Conservation (phyloP, 1,140 invertebrate species). For the Daktulosphaira vitifoliae region DNA sequence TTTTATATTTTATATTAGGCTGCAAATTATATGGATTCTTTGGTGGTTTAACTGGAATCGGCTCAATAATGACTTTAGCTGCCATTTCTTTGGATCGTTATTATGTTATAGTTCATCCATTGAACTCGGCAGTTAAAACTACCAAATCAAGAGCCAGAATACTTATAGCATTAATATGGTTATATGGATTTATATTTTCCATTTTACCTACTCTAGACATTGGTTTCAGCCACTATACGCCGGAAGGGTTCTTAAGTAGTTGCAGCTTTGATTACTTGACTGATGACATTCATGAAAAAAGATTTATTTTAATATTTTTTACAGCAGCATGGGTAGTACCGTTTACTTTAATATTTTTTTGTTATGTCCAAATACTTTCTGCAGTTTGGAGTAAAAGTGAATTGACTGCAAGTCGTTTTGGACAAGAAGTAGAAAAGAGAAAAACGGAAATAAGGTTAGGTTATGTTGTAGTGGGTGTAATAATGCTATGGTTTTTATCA, state of each 20-base stretch:
- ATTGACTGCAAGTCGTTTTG: constrained; percentile 41
- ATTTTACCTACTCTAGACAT: constrained; percentile 57
- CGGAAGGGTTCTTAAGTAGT: constrained; percentile 67
- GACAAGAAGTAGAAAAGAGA: constrained; percentile 54
- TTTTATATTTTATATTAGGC: constrained; percentile 50
- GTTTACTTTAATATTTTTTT: constrained; percentile 57
- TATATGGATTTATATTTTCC: constrained; percentile 59
- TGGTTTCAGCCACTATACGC: constrained; percentile 61
- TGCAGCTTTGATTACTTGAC: constrained; percentile 74
- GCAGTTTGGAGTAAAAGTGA: constrained; percentile 34
- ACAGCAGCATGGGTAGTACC: constrained; percentile 60
- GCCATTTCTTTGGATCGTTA: constrained; percentile 63
- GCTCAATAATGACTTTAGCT: constrained; percentile 59
- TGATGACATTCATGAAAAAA: constrained; percentile 47
- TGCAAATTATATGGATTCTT: constrained; percentile 62
- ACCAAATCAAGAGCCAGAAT: constrained; percentile 53
- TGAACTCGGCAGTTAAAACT: constrained; percentile 53
- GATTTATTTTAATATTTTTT: constrained; percentile 59
- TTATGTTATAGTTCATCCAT: constrained; percentile 59
- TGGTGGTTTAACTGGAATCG: constrained; percentile 60
- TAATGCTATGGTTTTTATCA: constrained; percentile 60
- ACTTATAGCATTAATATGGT: constrained; percentile 57
- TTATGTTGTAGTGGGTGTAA: constrained; percentile 53
- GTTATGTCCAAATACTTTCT: constrained; percentile 55
- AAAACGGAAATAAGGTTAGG: constrained; percentile 57